A percentile compares a stretch with the other conserved stretches of the same genome.
phyloP scores from a whole-genome alignment of 2,797 vertebrate species.

The Fistularia tabacaria region DNA sequence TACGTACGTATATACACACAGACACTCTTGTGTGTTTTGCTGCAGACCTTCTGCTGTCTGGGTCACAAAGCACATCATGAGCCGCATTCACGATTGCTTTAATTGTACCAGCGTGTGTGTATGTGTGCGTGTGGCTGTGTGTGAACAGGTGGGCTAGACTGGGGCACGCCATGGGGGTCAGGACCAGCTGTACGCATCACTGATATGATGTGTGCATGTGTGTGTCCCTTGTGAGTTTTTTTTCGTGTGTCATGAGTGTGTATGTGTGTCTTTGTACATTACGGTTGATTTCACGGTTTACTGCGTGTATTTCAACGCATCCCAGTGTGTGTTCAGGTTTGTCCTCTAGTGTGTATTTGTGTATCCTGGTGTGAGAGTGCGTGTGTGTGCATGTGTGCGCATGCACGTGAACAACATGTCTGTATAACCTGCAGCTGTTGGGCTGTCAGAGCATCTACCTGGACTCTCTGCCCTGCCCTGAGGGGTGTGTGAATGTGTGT shows the following conservation, averaged over 20 bases:
- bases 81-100: conserved; percentile 65
- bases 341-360: conserved; percentile 36
- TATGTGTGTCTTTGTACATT: conserved; percentile 7
- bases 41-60: conserved; percentile 65
- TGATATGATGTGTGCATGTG: conserved; percentile 42
- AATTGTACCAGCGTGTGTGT: conserved; percentile 54
- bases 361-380: conserved; percentile 12
- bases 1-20: too few species aligned
- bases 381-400: conserved; percentile 16
- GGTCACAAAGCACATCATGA: conserved; percentile 69
- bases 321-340: conserved; percentile 38
- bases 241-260: conserved; percentile 12
- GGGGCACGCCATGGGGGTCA: conserved; percentile 63
- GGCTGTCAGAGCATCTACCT: conserved; percentile 63
- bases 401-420: conserved; percentile 38
- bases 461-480: conserved; percentile 66
- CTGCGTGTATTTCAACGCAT: conserved; percentile 30
- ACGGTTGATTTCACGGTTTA: conserved; percentile 30
- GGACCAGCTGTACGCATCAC: conserved; percentile 59
- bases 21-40: conserved; percentile 27
- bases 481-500: conserved; percentile 40
- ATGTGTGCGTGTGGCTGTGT: conserved; percentile 9
- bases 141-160: conserved; percentile 64
- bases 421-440: conserved; percentile 69
- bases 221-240: conserved; percentile 27